Evolutionary conservation across 2,113 vertebrate species (phyloP).

Genomic region (Halichoeres trimaculatus): DNA sequence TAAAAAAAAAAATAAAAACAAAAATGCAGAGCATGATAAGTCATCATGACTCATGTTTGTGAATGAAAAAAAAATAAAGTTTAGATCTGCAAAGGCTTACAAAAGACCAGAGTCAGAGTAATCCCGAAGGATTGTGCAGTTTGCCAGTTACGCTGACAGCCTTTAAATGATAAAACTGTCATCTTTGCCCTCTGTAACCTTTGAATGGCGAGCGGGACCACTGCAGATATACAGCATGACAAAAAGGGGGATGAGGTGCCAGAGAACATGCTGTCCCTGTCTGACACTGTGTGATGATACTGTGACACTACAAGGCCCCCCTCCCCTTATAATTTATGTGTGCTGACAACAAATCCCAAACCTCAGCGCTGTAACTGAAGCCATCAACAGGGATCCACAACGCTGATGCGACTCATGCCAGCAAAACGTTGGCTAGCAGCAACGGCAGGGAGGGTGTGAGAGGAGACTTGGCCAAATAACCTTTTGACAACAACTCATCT

Average conservation of each 20-base stretch:
- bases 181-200: conserved; percentile 14
- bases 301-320: conserved; percentile 21
- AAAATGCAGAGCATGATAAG: too few relatives aligned
- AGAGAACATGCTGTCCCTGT: conserved; percentile 51
- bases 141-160: conserved; percentile 1
- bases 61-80: neutral
- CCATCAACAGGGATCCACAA: conserved; percentile 10
- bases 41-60: too few relatives aligned
- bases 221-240: conserved; percentile 23
- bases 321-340: conserved; percentile 21
- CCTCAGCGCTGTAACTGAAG: conserved; percentile 16
- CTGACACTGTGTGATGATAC: conserved; percentile 37
- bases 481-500: conserved; percentile 6
- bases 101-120: neutral
- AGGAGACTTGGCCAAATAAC: neutral
- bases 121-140: neutral
- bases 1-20: too few relatives aligned
- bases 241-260: conserved; percentile 12
- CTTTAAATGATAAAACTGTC: neutral
- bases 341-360: conserved; percentile 27
- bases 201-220: conserved; percentile 13
- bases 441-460: neutral
- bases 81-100: neutral
- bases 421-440: conserved; percentile 17
- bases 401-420: neutral